These are phyloP conservation scores for Myodes glareolus DNA, from an alignment of 2,113 vertebrate genomes.

Conservation along the genomic window DNA sequence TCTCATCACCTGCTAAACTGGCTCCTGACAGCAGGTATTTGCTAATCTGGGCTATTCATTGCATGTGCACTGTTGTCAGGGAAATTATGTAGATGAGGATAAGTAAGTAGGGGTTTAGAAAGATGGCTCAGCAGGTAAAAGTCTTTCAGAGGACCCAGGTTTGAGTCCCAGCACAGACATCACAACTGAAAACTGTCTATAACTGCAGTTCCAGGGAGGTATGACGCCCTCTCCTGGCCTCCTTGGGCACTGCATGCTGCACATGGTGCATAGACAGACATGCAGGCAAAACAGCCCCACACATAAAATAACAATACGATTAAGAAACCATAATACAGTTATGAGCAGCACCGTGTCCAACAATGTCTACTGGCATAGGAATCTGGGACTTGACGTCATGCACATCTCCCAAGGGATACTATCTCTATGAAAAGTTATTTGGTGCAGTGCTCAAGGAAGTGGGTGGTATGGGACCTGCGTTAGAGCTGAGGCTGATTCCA, in stretches of 20 bases:
- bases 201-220: not conserved
- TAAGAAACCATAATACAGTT: not conserved
- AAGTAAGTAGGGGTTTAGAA: not conserved
- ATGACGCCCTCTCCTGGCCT: not conserved
- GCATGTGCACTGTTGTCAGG: not conserved
- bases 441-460: not conserved
- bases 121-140: not conserved
- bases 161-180: not conserved
- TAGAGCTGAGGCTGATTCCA: not conserved
- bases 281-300: not conserved
- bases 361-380: not conserved
- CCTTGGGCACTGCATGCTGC: not conserved
- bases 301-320: not conserved
- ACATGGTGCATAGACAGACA: not conserved
- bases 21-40: not conserved
- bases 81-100: conserved; percentile 10
- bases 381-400: not conserved
- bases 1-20: not conserved
- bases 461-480: not conserved
- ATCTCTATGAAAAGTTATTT: not conserved
- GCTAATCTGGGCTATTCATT: not conserved
- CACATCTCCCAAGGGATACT: not conserved
- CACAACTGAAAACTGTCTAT: not conserved
- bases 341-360: not conserved
- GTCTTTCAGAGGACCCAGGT: not conserved